Percentiles rank a stretch among this genome's conserved stretches.
phyloP scores from a whole-genome alignment of 2,797 vertebrate species.

The Anisognathus igniventris region DNA sequence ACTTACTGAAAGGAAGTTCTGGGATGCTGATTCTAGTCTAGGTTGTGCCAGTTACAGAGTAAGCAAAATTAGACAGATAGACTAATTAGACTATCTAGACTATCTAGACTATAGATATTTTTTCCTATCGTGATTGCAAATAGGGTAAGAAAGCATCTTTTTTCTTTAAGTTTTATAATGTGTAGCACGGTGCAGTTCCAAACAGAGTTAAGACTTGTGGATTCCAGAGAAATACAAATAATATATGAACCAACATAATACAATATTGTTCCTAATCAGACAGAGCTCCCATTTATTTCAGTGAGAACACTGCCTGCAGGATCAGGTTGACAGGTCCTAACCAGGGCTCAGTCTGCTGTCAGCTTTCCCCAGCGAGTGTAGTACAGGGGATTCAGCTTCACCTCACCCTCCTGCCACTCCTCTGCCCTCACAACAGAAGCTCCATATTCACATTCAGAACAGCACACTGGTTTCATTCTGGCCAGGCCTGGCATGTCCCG shows the following conservation, averaged over 20 bases:
- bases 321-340: background rate
- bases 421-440: background rate
- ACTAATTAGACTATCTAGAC: background rate
- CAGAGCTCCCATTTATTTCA: background rate
- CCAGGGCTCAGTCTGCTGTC: background rate
- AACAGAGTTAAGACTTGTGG: background rate
- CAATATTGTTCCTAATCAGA: background rate
- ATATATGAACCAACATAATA: background rate
- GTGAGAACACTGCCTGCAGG: background rate
- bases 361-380: background rate
- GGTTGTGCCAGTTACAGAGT: background rate
- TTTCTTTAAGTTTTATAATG: background rate
- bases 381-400: background rate
- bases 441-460: background rate
- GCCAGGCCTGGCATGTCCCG: slow-evolving; percentile 18
- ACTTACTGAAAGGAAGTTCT: background rate
- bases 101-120: background rate
- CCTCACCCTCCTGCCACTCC: background rate
- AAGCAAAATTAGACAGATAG: background rate
- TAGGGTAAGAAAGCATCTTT: background rate
- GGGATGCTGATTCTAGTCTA: background rate
- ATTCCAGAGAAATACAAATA: background rate
- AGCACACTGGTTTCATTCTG: background rate
- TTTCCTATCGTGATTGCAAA: background rate
- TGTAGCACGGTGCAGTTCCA: background rate